A percentile compares a stretch with the other conserved stretches of the same genome.
phyloP scores from a whole-genome alignment of 2,888 invertebrate genomes.

The Lymantria dispar region DNA sequence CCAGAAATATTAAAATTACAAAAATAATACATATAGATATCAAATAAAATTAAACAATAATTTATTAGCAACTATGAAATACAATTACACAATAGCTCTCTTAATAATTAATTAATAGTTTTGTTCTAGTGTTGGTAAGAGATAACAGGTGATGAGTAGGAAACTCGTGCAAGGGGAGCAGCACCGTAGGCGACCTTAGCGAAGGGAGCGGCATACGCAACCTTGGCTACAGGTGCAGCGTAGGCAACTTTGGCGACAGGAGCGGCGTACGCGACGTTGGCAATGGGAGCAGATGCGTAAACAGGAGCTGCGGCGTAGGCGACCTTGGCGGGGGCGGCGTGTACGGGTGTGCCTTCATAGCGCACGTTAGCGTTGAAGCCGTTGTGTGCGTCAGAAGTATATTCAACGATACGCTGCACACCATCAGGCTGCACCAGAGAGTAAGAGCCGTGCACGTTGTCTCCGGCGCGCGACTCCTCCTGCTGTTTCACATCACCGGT shows the following conservation, averaged over 20 bases:
- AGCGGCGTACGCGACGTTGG: conserved; percentile 52
- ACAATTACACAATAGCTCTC: neutral
- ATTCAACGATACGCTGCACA: conserved; percentile 69
- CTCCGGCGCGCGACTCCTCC: conserved; percentile 67
- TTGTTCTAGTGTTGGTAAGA: conserved; percentile 63
- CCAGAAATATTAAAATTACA: too few relatives aligned
- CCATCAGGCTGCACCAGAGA: conserved; percentile 76
- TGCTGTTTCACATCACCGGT: conserved; percentile 74
- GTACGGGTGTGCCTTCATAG: conserved; percentile 62
- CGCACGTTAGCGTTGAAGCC: conserved; percentile 75
- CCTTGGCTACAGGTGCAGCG: conserved; percentile 30
- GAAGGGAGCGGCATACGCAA: conserved; percentile 33
- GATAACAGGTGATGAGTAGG: conserved; percentile 41
- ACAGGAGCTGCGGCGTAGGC: conserved; percentile 42
- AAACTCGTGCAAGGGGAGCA: conserved; percentile 25
- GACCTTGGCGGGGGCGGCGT: conserved; percentile 35
- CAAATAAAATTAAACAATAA: conserved; percentile 13
- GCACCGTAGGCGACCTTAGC: conserved; percentile 25
- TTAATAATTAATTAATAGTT: conserved; percentile 7
- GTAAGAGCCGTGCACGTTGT: conserved; percentile 71
- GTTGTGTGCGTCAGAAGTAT: conserved; percentile 65
- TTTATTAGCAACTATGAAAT: conserved; percentile 27
- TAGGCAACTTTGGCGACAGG: conserved; percentile 36
- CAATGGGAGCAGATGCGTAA: conserved; percentile 39
- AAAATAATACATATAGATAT: conserved; percentile 11